Evolutionary conservation across 2,888 invertebrate genomes (phyloP), one percentile per base, ranked within the genome.

Genomic region (Lydus trimaculatus): DNA sequence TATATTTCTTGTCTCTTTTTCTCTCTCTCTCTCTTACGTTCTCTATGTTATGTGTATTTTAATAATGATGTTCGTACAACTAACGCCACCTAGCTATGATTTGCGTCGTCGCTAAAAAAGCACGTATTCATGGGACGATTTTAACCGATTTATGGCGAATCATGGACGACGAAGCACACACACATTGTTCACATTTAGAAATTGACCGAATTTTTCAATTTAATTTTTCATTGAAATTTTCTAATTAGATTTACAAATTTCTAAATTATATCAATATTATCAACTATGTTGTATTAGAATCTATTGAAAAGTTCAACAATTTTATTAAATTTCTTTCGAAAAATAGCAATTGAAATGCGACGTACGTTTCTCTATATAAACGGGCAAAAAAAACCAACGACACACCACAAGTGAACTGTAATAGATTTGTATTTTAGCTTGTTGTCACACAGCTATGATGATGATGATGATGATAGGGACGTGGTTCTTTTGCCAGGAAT

Each of bases 11-110:
- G 11, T 33, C n/a, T n/a, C n/a, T n/a, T n/a, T n/a, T n/a, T n/a
- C n/a, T n/a, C n/a, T n/a, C n/a, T 33, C 9, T 33, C 11, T 33
- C 33, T 11, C 33, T 33, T 33, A 33, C 33, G 11, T 39, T n/a
- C 1, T 43, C n/a, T 43, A 43, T 43, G 1, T 43, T 17, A 28
- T 28, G 4, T 28, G 28, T 31, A 31, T n/a, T n/a, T n/a, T n/a
- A n/a, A n/a, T n/a, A n/a, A n/a, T n/a, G n/a, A n/a, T n/a, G n/a
- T n/a, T n/a, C n/a, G 43, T 20, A 7, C 8, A 48, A 48, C 20
- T 48, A 48, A 85, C 85, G 85, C 85, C 85, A 85, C 85, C 85
- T 85, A 85, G 82, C 79, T 82, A 31, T 15, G 74, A 84, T 83
- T 80, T 83, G 84, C 84, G 84, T 84, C 84, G 84, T 80, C 79